Evolutionary conservation across 2,113 vertebrate species (phyloP), one percentile per base, ranked within the genome.

Genomic region (Ammospiza caudacuta): DNA sequence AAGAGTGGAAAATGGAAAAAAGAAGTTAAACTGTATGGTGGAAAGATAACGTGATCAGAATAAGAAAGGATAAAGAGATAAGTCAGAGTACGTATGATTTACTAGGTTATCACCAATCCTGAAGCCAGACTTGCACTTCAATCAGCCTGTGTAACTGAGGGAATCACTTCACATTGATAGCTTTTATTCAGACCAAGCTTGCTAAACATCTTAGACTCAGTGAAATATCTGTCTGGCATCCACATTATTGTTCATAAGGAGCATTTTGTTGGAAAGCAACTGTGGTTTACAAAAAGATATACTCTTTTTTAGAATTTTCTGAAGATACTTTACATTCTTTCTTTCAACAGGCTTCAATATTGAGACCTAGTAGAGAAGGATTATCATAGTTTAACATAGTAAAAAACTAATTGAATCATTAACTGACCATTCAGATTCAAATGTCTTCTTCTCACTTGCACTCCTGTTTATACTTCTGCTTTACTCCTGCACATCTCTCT

Each of bases 401-500:
- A 97, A 97, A 97, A 98, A 98, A 96, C 97, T 97, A 98, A 98
- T 98, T 98, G 97, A 98, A 98, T 98, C 96, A 97, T 99, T 98
- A 98, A 97, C 97, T 96, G 94, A 78, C 98, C 95, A 98, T 98
- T 98, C 97, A 98, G 92, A 98, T 98, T 98, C 97, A 98, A 98
- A 98, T 98, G 94, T 96, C 95, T 96, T 96, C 94, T 96, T 98
- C 96, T 97, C 93, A 96, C 83, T 92, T 77, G 70, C 89, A 95
- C 94, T 88, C 25, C 21, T 98, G 95, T 98, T 98, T 98, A 94
- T 93, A 94, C 83, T 98, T 96, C 97, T 97, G 83, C 97, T 98
- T 96, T 97, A 59, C 75, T 80, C 57, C 80, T 97, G 85, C 82
- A 88, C 43, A 58, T 91, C 66, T 94, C 41, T 89, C 96, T 96